Percentiles rank a stretch among this genome's conserved stretches.
These are phyloP conservation scores for Harmothoe impar DNA, from an alignment of 2,888 invertebrate genomes.

Conservation along the genomic window DNA sequence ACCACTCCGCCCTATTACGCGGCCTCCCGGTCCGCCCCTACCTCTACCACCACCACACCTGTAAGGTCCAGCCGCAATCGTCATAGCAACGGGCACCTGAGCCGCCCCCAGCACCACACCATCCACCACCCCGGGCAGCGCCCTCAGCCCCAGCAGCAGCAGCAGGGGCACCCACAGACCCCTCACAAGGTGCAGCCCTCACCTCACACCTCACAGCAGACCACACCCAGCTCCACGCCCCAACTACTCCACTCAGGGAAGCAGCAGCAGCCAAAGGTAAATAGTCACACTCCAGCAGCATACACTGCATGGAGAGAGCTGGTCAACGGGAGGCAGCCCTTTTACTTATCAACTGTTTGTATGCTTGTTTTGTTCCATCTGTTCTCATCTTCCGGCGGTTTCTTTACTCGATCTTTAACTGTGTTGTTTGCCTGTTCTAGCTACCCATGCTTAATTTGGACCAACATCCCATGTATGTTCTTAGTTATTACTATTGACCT, in stretches of 20 bases:
- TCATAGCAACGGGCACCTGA: constrained; percentile 56
- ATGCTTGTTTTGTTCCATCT: too few species aligned
- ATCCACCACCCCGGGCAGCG: background rate
- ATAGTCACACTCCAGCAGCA: background rate
- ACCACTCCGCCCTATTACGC: background rate
- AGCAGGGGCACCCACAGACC: background rate
- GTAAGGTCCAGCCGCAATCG: constrained; percentile 43
- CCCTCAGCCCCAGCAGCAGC: background rate
- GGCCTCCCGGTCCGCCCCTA: constrained; percentile 40
- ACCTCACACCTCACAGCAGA: too few species aligned
- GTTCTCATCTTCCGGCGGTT: too few species aligned
- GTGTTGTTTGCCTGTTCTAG: too few species aligned
- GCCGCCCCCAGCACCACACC: background rate
- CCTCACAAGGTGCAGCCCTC: background rate
- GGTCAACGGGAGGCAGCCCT: too few species aligned
- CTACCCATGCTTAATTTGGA: too few species aligned
- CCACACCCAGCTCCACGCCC: background rate
- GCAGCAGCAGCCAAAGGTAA: constrained; percentile 24
- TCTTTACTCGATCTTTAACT: too few species aligned
- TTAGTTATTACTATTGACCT: too few species aligned
- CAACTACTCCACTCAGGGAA: constrained; percentile 40
- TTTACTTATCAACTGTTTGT: too few species aligned
- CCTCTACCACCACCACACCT: constrained; percentile 28
- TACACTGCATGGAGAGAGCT: too few species aligned
- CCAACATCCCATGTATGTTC: too few species aligned